Evolutionary conservation across 2,797 vertebrate species (phyloP), one percentile per base, ranked within the genome.

Genomic region (Malacoraja senta): DNA sequence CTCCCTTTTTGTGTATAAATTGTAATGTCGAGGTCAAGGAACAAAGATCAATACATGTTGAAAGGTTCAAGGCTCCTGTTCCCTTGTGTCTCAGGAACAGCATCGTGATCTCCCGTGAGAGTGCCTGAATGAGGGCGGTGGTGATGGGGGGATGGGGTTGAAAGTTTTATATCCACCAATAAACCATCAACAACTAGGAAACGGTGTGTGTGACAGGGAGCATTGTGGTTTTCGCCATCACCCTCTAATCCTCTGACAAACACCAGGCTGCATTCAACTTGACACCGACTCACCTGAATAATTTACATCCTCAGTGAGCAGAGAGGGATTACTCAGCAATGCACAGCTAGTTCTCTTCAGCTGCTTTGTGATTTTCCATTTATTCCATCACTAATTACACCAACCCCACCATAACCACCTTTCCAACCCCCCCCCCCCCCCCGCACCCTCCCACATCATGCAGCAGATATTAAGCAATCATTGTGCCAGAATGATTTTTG

Each of bases 281-380:
- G 68, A 91, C 90, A 91, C 65, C 90, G 72, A 13, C 71, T 29
- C 68, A 53, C 21, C 68, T 91, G 90, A 91, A 91, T 91, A 91
- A 91, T 91, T 91, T 91, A 91, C 65, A 53, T 74, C 90, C 90
- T 74, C 24, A 15, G 90, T 91, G 12, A 74, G 10, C 1, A 24
- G 21, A 24, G 68, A 65, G 68, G 35, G 88, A 71, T 74, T 65
- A 53, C 35, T 53, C 90, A 91, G 32, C 88, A 83, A 83, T 26
- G 38, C 19, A 72, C 32, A 3, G 32, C 35, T 65, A 91, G 19
- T 24, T 91, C 35, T 44, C 12, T 38, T 68, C 12, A 74, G 90
- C 90, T 91, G 68, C 71, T 65, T 21, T 91, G 29, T 74, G 38
- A 76, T 58, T 92, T 92, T 76, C 24, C 71, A 58, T 24, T 92